Base-by-base conservation (phyloP, 2,797 vertebrate species). In the Diceros bicornis region DNA sequence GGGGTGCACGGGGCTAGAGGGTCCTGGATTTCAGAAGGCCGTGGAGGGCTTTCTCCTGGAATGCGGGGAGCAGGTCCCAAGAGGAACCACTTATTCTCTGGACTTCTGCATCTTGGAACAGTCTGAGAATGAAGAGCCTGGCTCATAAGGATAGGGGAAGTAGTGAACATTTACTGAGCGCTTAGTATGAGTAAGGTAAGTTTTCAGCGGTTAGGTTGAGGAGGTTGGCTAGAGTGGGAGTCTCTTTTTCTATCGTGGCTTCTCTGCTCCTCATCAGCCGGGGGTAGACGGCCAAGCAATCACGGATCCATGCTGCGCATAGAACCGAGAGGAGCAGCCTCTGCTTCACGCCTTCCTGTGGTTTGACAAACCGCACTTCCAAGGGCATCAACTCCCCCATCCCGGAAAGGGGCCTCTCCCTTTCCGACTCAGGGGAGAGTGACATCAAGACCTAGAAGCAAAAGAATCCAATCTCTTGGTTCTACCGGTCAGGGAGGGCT, bases 41-140 rank as follows among this genome's bases (percentile, higher is more conserved):
- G 29, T 17, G 23, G 55, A 62, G 44, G n/a, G 52, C 61, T 97
- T 93, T 64, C 61, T 93, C n/a, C 41, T 91, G 32, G 79, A 69
- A 83, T 27, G 8, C 12, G 57, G 86, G 61, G 50, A 91, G 21
- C 21, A n/a, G 27, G 7, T 66, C 50, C 17, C 3, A 5, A 66
- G 61, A 64, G 44, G 68, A 87, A 10, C n/a, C 29, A 18, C 72
- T 84, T 55, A 20, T 34, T 86, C 55, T 69, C 79, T n/a, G 61
- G 52, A 87, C 25, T 89, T n/a, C 34, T 41, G 59, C 27, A 27
- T 27, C 50, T 68, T 23, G 7, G n/a, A 52, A 71, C 1, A 14
- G 69, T 17, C 37, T 84, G 47, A 86, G 64, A 71, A 89, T 23
- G 23, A 47, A 59, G 5, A 88, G 32, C 29, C n/a, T 92, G 66